Conservation (phyloP, 2,888 invertebrate genomes). For the Drosophila mimetica region DNA sequence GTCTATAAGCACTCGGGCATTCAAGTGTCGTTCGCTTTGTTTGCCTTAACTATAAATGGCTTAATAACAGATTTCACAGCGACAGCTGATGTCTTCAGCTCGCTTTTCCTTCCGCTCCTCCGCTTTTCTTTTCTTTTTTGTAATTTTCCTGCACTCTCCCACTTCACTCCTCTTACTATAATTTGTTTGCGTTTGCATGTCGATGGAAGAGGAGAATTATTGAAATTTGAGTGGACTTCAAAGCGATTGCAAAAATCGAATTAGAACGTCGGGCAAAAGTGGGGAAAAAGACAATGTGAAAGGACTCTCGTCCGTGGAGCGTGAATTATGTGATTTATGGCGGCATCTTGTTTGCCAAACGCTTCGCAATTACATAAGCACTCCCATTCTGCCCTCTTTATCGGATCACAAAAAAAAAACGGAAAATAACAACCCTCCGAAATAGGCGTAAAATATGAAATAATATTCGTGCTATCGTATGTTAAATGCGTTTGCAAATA, state of each 20-base stretch:
- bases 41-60: slow-evolving; percentile 57
- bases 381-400: slow-evolving; percentile 38
- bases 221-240: slow-evolving; percentile 80
- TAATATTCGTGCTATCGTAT: slow-evolving; percentile 44
- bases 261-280: slow-evolving; percentile 44
- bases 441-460: slow-evolving; percentile 52
- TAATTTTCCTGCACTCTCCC: slow-evolving; percentile 8
- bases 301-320: slow-evolving; percentile 59
- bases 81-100: slow-evolving; percentile 58
- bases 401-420: neutral
- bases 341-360: slow-evolving; percentile 66
- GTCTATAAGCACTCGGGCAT: slow-evolving; percentile 72
- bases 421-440: slow-evolving; percentile 11
- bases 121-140: neutral
- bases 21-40: slow-evolving; percentile 60
- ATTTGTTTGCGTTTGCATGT: slow-evolving; percentile 65
- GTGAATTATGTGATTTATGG: slow-evolving; percentile 79
- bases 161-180: slow-evolving; percentile 46
- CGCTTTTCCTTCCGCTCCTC: neutral
- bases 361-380: slow-evolving; percentile 71
- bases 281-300: slow-evolving; percentile 60
- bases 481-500: slow-evolving; percentile 63
- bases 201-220: slow-evolving; percentile 69
- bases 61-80: slow-evolving; percentile 58
- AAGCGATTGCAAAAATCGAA: slow-evolving; percentile 75